Base-by-base conservation (phyloP, 2,113 vertebrate species). In the Rhipidura dahli region DNA sequence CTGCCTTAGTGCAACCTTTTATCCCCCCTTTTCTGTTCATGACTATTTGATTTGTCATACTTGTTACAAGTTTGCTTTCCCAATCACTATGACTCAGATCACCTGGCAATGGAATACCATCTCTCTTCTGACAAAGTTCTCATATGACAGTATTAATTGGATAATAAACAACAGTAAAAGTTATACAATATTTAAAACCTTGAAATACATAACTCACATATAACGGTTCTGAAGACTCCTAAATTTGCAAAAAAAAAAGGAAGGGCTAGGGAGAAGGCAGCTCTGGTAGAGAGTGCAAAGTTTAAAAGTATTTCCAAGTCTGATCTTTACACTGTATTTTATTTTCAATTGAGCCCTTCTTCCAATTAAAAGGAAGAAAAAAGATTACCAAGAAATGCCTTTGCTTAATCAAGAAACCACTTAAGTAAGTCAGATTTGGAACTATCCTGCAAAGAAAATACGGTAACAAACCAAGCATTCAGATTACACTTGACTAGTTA, bases 1-100 rank as follows among this genome's bases (percentile, higher is more conserved):
- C 12, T 22, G 10, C 12, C 15, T 76, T 65, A 76, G 54, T 8
- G 22, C 31, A 85, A 26, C 22, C 18, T 42, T 11, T 5, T 3
- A 0, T 0, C 1, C 7, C 9, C 14, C 7, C 10, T 1, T 9
- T 26, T 26, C 35, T 4, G 6, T 8, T 47, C 19, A 56, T 40
- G 17, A 20, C 24, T 49, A n/a, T 18, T 71, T 49, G 27, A 70
- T 14, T 22, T 59, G 54, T 22, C 28, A 60, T 22, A n/a, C 45
- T 60, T 44, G 9, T 20, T 20, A 47, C 4, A 59, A 66, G 6
- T 54, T 50, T 63, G 26, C 35, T 82, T 93, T 85, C 37, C 33
- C 44, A 57, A 77, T 61, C 64, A 66, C 28, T 45, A 64, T 21
- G 61, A 79, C 24, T 72, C 78, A 83, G 15, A 39, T 72, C 65